Evolutionary conservation across 2,797 vertebrate genomes (phyloP).

Genomic region (Coluber constrictor): DNA sequence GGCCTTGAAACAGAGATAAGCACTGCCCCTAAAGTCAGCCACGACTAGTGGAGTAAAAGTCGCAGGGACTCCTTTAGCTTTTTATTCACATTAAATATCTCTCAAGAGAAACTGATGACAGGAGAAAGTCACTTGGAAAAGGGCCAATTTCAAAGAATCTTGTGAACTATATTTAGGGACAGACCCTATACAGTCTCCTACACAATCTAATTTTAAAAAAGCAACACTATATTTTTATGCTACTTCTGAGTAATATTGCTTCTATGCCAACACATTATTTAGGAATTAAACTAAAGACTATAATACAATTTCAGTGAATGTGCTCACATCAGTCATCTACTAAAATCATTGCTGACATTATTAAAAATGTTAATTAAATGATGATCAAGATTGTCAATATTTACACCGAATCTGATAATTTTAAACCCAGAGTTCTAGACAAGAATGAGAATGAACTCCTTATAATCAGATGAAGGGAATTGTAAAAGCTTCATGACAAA

Average conservation of each 20-base stretch:
- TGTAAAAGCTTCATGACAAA: background rate
- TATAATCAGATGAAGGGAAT: background rate
- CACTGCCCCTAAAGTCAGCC: background rate
- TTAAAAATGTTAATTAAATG: conserved; percentile 44
- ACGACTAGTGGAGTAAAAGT: background rate
- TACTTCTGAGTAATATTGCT: background rate
- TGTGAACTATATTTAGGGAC: conserved; percentile 21
- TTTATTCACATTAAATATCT: background rate
- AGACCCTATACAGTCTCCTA: conserved; percentile 20
- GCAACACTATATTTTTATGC: background rate
- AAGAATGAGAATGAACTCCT: background rate
- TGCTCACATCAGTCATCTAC: background rate
- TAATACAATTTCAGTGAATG: conserved; percentile 18
- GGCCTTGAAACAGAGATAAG: background rate
- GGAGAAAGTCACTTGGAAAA: background rate
- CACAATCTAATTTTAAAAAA: conserved; percentile 7
- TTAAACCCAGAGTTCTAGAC: conserved; percentile 31
- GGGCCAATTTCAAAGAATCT: conserved; percentile 29
- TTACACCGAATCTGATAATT: conserved; percentile 20
- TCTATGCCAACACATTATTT: background rate
- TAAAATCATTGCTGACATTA: conserved; percentile 27
- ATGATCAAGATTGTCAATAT: conserved; percentile 37
- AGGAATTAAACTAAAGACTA: conserved; percentile 36
- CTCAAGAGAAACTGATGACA: background rate
- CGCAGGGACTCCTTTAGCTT: background rate